These are phyloP conservation scores for Hedychridium roseum DNA, from an alignment of 2,888 invertebrate species.

Conservation along the genomic window DNA sequence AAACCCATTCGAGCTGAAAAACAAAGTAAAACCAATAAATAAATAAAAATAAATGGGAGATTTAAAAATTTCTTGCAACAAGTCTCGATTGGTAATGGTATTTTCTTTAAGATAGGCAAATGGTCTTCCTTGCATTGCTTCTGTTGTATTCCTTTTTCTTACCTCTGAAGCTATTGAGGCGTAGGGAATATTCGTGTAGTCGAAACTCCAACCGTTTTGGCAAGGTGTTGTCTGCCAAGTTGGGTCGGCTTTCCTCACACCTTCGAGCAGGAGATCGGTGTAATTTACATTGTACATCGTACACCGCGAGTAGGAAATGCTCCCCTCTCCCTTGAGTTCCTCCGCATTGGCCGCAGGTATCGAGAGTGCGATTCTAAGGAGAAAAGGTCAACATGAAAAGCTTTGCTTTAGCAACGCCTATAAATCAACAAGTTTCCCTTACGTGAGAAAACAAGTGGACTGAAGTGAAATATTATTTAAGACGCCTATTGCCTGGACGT, in stretches of 20 bases:
- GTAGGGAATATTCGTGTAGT: constrained; percentile 82
- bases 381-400: too few relatives aligned
- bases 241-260: constrained; percentile 70
- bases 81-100: neutral
- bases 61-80: too few relatives aligned
- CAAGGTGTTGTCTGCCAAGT: constrained; percentile 77
- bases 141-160: too few relatives aligned
- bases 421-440: too few relatives aligned
- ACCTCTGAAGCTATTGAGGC: constrained; percentile 88
- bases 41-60: too few relatives aligned
- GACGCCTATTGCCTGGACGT: too few relatives aligned
- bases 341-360: constrained; percentile 69
- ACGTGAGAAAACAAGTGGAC: too few relatives aligned
- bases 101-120: too few relatives aligned
- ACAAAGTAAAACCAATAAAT: too few relatives aligned
- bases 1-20: constrained; percentile 86
- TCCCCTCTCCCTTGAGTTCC: constrained; percentile 53
- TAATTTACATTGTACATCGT: constrained; percentile 82
- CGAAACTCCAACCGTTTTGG: constrained; percentile 82
- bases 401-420: too few relatives aligned
- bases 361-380: constrained; percentile 73
- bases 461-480: too few relatives aligned
- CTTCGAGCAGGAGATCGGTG: constrained; percentile 68
- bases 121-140: too few relatives aligned
- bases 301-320: constrained; percentile 72